A percentile compares a stretch with the other conserved stretches of the same genome.
Evolutionary conservation across 2,113 vertebrate genomes (phyloP).

Genomic region (Channa maculata): DNA sequence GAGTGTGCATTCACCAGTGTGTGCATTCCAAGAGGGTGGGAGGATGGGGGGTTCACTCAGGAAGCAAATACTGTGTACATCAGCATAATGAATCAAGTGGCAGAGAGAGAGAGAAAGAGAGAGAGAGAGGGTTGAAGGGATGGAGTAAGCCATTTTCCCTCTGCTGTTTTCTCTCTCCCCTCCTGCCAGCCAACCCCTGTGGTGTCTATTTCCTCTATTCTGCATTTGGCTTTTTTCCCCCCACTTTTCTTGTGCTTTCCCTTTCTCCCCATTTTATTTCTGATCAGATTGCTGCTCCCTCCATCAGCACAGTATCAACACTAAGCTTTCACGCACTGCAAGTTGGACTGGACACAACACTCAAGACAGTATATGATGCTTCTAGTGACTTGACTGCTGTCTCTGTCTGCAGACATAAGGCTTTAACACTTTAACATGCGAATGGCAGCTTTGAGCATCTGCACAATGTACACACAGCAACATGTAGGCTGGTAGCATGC

Average conservation of each 20-base stretch:
- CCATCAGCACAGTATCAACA: conserved; percentile 27
- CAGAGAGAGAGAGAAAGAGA: conserved; percentile 58
- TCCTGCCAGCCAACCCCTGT: conserved; percentile 70
- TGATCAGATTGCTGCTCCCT: conserved; percentile 40
- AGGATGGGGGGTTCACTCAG: conserved; percentile 81
- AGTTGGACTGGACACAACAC: conserved; percentile 16
- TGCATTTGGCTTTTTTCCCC: conserved; percentile 39
- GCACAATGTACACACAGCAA: conserved; percentile 16
- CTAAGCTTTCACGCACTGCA: not conserved
- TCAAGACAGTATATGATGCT: conserved; percentile 1
- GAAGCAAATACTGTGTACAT: conserved; percentile 87
- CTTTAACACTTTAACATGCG: conserved; percentile 17
- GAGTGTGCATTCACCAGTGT: conserved; percentile 60
- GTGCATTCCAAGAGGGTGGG: conserved; percentile 73
- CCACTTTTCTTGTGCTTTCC: conserved; percentile 29
- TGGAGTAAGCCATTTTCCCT: conserved; percentile 78
- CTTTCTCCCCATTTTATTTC: conserved; percentile 8
- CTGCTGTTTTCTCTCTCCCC: conserved; percentile 68
- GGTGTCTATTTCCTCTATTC: conserved; percentile 67
- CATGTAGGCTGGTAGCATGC: conserved; percentile 32
- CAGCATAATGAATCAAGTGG: conserved; percentile 88
- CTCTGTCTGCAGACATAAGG: conserved; percentile 27
- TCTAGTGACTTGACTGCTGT: not conserved
- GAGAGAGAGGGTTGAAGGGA: conserved; percentile 47
- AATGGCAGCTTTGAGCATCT: conserved; percentile 20